phyloP scores from a whole-genome alignment of 1,140 invertebrate species.

The Trialeurodes vaporariorum region DNA sequence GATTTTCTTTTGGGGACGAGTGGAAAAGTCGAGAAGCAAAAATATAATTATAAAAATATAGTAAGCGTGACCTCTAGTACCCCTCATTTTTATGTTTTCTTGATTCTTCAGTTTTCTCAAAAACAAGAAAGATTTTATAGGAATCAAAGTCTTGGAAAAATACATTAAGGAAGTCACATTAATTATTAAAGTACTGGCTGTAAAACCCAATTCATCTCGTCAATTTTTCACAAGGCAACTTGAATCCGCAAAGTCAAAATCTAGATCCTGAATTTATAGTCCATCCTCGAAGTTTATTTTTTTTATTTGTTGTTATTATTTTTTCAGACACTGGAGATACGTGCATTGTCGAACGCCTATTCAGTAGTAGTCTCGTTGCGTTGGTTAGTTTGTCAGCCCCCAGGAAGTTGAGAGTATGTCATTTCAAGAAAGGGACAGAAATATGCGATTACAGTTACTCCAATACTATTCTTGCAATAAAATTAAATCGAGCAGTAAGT shows the following conservation, averaged over 20 bases:
- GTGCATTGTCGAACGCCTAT: constrained; percentile 88
- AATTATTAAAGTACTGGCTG: too few species aligned
- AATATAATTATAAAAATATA: too few species aligned
- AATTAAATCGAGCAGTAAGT: constrained; percentile 88
- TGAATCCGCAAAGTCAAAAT: not conserved
- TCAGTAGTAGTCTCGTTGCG: constrained; percentile 92
- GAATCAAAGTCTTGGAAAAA: too few species aligned
- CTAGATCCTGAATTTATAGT: not conserved
- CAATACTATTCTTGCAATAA: constrained; percentile 92
- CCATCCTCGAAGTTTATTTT: constrained; percentile 7
- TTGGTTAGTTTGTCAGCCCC: constrained; percentile 85
- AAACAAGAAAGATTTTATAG: too few species aligned
- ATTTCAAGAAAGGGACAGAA: constrained; percentile 96
- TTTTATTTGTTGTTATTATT: too few species aligned
- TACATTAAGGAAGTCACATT: too few species aligned
- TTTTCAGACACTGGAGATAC: constrained; percentile 66
- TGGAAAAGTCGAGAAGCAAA: too few species aligned
- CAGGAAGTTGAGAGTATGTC: constrained; percentile 88
- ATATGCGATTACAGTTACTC: constrained; percentile 98
- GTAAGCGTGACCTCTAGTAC: too few species aligned
- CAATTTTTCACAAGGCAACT: not conserved
- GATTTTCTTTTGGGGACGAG: too few species aligned
- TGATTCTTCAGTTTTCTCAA: too few species aligned
- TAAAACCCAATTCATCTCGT: too few species aligned
- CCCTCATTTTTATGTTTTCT: too few species aligned